These are phyloP conservation scores for Drosophila gunungcola DNA, from an alignment of 1,140 invertebrate species.

Conservation along the genomic window DNA sequence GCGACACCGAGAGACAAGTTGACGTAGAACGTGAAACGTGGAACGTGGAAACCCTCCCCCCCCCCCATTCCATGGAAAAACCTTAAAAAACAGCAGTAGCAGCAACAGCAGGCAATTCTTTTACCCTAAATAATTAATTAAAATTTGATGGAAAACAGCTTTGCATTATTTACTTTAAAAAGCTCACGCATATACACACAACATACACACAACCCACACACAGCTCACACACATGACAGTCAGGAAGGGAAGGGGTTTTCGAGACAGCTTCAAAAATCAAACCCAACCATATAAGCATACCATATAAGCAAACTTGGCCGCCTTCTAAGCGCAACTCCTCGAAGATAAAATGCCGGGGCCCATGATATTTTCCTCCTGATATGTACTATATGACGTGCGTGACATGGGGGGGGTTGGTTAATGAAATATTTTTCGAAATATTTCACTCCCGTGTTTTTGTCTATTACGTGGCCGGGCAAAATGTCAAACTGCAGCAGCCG, in stretches of 20 bases:
- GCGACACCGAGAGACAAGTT: slow-evolving; percentile 53
- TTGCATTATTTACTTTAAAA: slow-evolving; percentile 85
- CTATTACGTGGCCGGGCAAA: slow-evolving; percentile 78
- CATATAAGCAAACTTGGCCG: slow-evolving; percentile 53
- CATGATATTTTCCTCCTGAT: background rate
- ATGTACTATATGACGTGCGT: background rate
- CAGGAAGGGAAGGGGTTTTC: slow-evolving; percentile 9
- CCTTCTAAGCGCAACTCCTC: slow-evolving; percentile 55
- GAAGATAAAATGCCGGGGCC: slow-evolving; percentile 56
- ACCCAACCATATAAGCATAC: slow-evolving; percentile 2
- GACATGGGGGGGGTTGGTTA: slow-evolving; percentile 47
- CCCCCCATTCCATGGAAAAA: slow-evolving; percentile 14
- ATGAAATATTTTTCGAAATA: slow-evolving; percentile 81
- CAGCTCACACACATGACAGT: slow-evolving; percentile 39
- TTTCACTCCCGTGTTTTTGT: slow-evolving; percentile 57
- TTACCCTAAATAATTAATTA: slow-evolving; percentile 84
- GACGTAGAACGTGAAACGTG: slow-evolving; percentile 28
- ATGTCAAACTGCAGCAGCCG: slow-evolving; percentile 73
- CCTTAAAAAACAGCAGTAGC: slow-evolving; percentile 30
- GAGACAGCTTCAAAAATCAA: slow-evolving; percentile 68
- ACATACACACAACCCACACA: background rate
- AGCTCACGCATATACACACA: slow-evolving; percentile 34
- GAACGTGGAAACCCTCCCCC: no score
- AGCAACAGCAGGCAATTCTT: slow-evolving; percentile 58
- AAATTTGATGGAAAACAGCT: slow-evolving; percentile 85